These are phyloP conservation scores for Sebastes alutus DNA, from an alignment of 2,797 vertebrate genomes.

Conservation along the genomic window DNA sequence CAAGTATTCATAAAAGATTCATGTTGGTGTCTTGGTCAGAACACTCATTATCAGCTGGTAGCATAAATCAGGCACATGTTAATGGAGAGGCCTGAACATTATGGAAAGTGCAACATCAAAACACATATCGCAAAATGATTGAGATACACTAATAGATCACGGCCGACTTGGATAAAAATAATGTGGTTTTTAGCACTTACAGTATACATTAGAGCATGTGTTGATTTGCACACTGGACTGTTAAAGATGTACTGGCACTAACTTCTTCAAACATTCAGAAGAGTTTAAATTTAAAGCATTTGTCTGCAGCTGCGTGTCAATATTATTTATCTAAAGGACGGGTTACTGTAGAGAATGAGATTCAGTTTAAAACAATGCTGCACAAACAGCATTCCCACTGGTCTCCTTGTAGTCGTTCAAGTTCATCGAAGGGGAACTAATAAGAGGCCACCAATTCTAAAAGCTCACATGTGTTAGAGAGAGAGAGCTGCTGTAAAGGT, in stretches of 20 bases:
- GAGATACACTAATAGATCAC: slow-evolving; percentile 2
- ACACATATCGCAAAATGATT: neutral
- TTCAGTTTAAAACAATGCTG: slow-evolving; percentile 37
- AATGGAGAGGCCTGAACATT: slow-evolving; percentile 43
- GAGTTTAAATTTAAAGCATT: neutral
- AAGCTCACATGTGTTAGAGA: slow-evolving; percentile 56
- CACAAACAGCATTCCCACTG: slow-evolving; percentile 18
- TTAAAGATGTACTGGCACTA: neutral
- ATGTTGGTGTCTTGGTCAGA: slow-evolving; percentile 35
- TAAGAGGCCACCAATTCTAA: slow-evolving; percentile 46
- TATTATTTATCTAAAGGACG: slow-evolving; percentile 39
- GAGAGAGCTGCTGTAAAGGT: slow-evolving; percentile 26
- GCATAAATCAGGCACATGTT: slow-evolving; percentile 6
- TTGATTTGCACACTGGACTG: neutral
- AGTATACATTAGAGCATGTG: neutral
- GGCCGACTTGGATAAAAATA: neutral
- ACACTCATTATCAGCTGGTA: slow-evolving; percentile 27
- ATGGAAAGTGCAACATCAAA: slow-evolving; percentile 33
- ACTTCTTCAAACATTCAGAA: neutral
- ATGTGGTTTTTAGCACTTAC: slow-evolving; percentile 19
- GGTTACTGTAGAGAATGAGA: slow-evolving; percentile 7
- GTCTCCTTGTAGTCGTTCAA: slow-evolving; percentile 1
- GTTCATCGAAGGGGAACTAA: slow-evolving; percentile 47
- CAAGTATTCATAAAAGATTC: slow-evolving; percentile 63
- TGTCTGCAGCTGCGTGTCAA: neutral